phyloP scores from a whole-genome alignment of 2,888 invertebrate genomes.

The Hipparchia semele region DNA sequence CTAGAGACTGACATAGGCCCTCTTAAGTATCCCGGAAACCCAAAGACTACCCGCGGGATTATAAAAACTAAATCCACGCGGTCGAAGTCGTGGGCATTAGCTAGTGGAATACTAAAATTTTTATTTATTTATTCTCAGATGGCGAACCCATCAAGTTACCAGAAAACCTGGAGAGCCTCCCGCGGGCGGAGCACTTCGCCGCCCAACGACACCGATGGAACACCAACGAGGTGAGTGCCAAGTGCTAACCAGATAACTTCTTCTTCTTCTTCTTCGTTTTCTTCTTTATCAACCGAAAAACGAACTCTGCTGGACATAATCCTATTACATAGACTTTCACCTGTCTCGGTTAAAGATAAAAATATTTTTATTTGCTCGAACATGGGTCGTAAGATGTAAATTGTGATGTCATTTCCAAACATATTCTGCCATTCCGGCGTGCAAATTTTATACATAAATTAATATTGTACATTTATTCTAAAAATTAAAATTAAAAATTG shows the following conservation, averaged over 20 bases:
- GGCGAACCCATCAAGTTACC: conserved; percentile 97
- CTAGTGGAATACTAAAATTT: not conserved
- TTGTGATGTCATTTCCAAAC: no score
- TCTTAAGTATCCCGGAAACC: no score
- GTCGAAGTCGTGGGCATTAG: not conserved
- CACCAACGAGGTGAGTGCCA: conserved; percentile 94
- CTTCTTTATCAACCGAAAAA: not conserved
- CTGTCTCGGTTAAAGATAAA: no score
- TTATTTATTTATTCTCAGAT: conserved; percentile 79
- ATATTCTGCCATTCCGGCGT: no score
- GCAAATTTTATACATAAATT: no score
- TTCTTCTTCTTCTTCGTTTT: not conserved
- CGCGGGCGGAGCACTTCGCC: conserved; percentile 96
- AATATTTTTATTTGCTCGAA: no score
- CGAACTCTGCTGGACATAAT: not conserved
- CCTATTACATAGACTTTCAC: no score
- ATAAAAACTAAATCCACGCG: not conserved
- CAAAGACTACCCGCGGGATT: no score
- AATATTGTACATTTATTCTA: no score
- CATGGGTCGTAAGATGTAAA: no score
- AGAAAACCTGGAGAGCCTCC: conserved; percentile 97
- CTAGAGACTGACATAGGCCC: no score
- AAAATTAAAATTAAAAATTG: no score
- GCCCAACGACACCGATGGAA: conserved; percentile 98
- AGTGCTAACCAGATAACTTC: conserved; percentile 33